Base-by-base conservation (phyloP, 2,797 vertebrate genomes). In the Eupleurogrammus muticus region DNA sequence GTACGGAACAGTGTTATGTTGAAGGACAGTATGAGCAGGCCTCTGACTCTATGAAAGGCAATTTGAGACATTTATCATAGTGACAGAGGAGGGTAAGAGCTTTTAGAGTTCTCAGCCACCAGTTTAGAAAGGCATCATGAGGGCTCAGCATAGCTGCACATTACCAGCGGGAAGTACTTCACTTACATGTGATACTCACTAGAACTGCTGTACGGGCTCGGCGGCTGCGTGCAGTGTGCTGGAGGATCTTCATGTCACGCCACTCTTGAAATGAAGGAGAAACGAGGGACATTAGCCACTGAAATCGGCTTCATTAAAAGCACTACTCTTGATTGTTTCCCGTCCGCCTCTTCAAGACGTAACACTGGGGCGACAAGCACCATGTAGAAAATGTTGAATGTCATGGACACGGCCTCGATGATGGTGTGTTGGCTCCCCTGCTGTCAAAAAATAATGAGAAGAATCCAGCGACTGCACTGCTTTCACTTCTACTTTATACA, bases 191-290 rank as follows among this genome's bases (percentile, higher is more conserved):
- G 57, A 78, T 81, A 83, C 86, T 66, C 88, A 90, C 82, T 79
- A 56, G 81, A 85, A 77, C 77, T 86, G 84, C 89, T 88, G 59
- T 17, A 47, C 11, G 35, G 46, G 21, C 5, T 89, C 88, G 51
- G 55, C 59, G 52, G 86, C 83, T 82, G 84, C 88, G 86, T 83
- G 88, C 16, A 16, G 40, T 17, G 13, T 14, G 13, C 40, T 17
- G 16, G 48, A 87, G 84, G 32, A 85, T 83, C 11, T 55, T 67
- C 56, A 82, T 87, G 81, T 49, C 84, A 84, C 42, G 80, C 21
- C 4, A 76, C 54, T 86, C 75, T 85, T 91, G 57, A 32, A 81
- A 85, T 34, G 20, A 14, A 20, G 54, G 32, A 35, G 40, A 19
- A 70, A 47, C 34, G 46, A n/a, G 13, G 16, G 46, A 52, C 19